Conservation (phyloP, 2,797 vertebrate genomes). For the Arctocebus calabarensis region DNA sequence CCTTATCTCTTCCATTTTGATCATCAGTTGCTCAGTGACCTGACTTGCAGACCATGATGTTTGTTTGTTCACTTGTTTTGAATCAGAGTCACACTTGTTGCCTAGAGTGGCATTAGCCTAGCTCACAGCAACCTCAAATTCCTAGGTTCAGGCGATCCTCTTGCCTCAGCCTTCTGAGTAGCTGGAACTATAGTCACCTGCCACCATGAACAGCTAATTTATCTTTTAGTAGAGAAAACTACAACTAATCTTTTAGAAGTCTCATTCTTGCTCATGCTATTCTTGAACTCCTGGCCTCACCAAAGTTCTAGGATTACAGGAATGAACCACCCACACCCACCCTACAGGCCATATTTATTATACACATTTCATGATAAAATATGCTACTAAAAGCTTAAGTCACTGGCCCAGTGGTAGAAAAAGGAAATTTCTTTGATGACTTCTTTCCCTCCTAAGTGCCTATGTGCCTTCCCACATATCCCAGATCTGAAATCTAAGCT, state of each 20-base stretch:
- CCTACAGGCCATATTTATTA: neutral
- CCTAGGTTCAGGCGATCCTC: neutral
- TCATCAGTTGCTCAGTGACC: neutral
- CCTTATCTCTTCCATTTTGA: neutral
- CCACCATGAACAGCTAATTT: neutral
- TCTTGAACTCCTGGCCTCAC: neutral
- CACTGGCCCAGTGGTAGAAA: neutral
- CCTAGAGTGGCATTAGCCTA: neutral
- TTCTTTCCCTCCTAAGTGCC: neutral
- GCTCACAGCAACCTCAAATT: neutral
- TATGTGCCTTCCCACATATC: neutral
- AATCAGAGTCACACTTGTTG: neutral
- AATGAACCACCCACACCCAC: neutral
- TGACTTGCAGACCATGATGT: neutral
- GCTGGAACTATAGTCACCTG: neutral
- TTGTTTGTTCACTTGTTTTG: neutral
- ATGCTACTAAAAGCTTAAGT: constrained; percentile 8
- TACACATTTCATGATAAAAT: constrained; percentile 34
- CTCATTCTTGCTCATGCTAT: neutral
- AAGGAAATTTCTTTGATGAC: neutral
- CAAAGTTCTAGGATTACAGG: neutral
- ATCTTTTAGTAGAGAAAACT: no score
- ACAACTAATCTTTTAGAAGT: neutral
- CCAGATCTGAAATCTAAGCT: constrained; percentile 41
- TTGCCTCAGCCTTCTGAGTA: neutral